These are phyloP conservation scores for Dioctria rufipes DNA, from an alignment of 2,888 invertebrate genomes.

Conservation along the genomic window DNA sequence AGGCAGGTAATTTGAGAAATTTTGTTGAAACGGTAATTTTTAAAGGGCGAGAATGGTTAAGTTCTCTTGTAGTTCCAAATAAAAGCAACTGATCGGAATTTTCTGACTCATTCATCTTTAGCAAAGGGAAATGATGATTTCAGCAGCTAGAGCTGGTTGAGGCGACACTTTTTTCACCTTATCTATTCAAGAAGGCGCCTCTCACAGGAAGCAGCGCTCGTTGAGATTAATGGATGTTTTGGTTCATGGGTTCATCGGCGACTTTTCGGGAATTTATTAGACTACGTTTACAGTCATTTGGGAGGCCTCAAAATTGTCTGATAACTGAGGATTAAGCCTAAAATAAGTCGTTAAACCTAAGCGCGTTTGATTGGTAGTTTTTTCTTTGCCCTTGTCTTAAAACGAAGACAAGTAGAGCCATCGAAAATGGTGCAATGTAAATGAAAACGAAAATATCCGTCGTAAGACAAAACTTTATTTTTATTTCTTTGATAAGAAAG, in stretches of 20 bases:
- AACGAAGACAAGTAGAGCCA: no score
- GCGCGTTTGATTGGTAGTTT: no score
- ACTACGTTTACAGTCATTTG: constrained; percentile 21
- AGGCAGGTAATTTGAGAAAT: neutral
- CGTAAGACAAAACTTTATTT: no score
- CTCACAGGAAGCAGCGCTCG: constrained; percentile 22
- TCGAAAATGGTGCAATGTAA: no score
- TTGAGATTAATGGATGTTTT: constrained; percentile 18
- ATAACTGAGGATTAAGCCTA: no score
- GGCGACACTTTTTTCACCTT: neutral
- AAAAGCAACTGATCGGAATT: constrained; percentile 10
- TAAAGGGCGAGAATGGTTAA: neutral
- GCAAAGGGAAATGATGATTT: neutral
- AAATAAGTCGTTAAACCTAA: no score
- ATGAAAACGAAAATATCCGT: no score
- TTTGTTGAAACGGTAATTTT: neutral
- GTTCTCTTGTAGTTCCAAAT: constrained; percentile 1
- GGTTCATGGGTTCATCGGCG: constrained; percentile 26
- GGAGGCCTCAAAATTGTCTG: no score
- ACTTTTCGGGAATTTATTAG: constrained; percentile 37
- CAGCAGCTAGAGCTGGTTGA: neutral
- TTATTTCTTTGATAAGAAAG: no score
- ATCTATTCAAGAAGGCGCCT: constrained; percentile 18
- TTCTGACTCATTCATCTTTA: constrained; percentile 20
- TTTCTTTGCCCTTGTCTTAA: no score